Conservation (phyloP, 2,888 invertebrate species). For the Ethmia dodecea region DNA sequence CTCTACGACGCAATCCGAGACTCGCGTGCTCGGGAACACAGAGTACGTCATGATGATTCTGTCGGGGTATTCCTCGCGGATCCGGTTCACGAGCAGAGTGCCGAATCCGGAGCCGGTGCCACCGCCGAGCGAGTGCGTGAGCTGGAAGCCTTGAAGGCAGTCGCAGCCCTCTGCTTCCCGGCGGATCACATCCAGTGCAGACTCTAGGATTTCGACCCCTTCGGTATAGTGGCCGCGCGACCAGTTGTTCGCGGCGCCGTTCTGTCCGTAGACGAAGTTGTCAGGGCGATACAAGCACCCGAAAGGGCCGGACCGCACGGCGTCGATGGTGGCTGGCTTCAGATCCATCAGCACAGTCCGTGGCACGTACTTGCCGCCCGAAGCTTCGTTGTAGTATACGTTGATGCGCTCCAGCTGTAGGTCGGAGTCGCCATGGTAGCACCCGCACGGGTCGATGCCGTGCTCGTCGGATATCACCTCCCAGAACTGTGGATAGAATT, state of each 20-base stretch:
- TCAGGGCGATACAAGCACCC: slow-evolving; percentile 92
- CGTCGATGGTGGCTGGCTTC: slow-evolving; percentile 83
- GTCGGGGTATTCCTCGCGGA: slow-evolving; percentile 94
- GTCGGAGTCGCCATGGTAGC: slow-evolving; percentile 83
- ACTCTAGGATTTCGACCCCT: slow-evolving; percentile 91
- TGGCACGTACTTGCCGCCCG: slow-evolving; percentile 68
- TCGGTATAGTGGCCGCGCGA: slow-evolving; percentile 92
- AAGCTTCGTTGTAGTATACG: slow-evolving; percentile 86
- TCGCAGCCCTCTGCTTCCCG: slow-evolving; percentile 94
- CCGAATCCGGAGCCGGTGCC: slow-evolving; percentile 72
- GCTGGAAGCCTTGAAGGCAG: slow-evolving; percentile 91
- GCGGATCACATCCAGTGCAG: slow-evolving; percentile 87
- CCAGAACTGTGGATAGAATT: slow-evolving; percentile 78
- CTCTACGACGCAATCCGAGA: slow-evolving; percentile 79
- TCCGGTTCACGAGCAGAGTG: slow-evolving; percentile 88
- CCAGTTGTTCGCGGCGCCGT: slow-evolving; percentile 69
- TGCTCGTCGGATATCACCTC: slow-evolving; percentile 88
- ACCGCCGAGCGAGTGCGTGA: slow-evolving; percentile 84
- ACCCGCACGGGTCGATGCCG: slow-evolving; percentile 84
- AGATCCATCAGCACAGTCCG: slow-evolving; percentile 62
- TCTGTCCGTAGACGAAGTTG: slow-evolving; percentile 88
- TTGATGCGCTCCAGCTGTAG: slow-evolving; percentile 86
- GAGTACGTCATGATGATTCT: slow-evolving; percentile 89
- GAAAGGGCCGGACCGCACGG: slow-evolving; percentile 90
- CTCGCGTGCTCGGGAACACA: slow-evolving; percentile 89